Evolutionary conservation across 2,888 invertebrate species (phyloP).

Genomic region (Ophioninae sp.): DNA sequence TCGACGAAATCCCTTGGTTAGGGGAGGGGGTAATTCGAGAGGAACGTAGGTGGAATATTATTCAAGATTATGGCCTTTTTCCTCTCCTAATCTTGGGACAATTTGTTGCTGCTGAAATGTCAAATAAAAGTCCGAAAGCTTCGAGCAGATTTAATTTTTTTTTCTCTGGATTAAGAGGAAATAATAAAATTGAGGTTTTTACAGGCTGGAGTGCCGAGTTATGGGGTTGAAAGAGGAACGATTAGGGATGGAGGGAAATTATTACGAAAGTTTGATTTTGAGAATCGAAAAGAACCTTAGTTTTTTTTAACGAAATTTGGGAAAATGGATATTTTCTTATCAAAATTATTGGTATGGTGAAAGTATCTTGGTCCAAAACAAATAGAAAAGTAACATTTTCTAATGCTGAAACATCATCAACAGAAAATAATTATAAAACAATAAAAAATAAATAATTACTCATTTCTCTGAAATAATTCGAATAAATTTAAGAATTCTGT

Average conservation of each 20-base stretch:
- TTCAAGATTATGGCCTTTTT: neutral
- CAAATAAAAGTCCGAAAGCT: neutral
- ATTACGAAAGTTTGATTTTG: neutral
- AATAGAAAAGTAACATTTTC: too few relatives aligned
- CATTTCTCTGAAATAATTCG: too few relatives aligned
- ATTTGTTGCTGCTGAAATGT: neutral
- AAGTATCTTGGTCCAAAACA: too few relatives aligned
- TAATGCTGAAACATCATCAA: too few relatives aligned
- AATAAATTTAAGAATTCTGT: too few relatives aligned
- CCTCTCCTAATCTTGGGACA: neutral
- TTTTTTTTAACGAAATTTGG: neutral
- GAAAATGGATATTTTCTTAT: neutral
- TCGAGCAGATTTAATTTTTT: neutral
- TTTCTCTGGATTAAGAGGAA: neutral
- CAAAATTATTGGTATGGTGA: too few relatives aligned
- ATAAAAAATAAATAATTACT: too few relatives aligned
- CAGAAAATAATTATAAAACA: too few relatives aligned
- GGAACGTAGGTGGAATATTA: conserved; percentile 27
- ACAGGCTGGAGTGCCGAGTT: neutral
- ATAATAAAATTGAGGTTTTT: neutral
- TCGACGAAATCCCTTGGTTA: conserved; percentile 58
- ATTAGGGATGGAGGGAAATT: neutral
- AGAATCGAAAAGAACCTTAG: neutral
- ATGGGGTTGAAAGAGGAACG: neutral
- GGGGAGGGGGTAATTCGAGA: conserved; percentile 22